Base-by-base conservation (phyloP, 2,797 vertebrate genomes). In the Triplophysa bombifrons region DNA sequence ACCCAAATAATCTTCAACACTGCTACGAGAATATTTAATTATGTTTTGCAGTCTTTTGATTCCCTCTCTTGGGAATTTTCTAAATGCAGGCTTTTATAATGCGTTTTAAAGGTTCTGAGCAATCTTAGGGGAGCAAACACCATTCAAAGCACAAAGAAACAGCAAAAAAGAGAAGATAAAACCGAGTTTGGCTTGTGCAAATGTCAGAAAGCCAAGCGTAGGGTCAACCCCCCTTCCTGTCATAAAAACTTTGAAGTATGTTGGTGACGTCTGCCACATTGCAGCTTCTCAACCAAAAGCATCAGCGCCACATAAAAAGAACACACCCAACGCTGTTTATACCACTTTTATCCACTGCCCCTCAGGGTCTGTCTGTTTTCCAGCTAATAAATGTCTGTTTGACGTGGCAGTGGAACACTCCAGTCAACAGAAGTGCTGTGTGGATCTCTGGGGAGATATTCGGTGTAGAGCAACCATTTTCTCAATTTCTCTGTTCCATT, bases 371-470 rank as follows among this genome's bases (percentile, higher is more conserved):
- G 74, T 60, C 53, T 34, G 22, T 76, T 67, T 68, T 48, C 13
- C n/a, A 34, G 20, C 53, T 60, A 38, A 68, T 76, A 76, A 76
- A 76, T 76, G 65, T 8, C 53, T 34, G 17, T 68, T 69, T 76
- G 65, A 48, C 4, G 41, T 60, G 65, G 51, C 50, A 76, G 25
- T 68, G 55, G 38, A 77, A 69, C 53, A 34, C 55, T 20, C 65
- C 25, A 69, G 53, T 77, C 41, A 69, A 77, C 65, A 69, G 65
- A 48, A 77, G 75, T 77, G 75, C 25, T 50, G 8, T 77, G 65
- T 22, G n/a, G 55, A 50, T 60, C 75, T 77, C 75, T 69, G 55
- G 75, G 58, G 75, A 69, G 41, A 77, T n/a, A 77, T 77, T 69
- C 58, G 25, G 19, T 19, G 14, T 50, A 68, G 22, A 61, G 66